Conservation (phyloP, 2,113 vertebrate species). For the Chionomys nivalis region DNA sequence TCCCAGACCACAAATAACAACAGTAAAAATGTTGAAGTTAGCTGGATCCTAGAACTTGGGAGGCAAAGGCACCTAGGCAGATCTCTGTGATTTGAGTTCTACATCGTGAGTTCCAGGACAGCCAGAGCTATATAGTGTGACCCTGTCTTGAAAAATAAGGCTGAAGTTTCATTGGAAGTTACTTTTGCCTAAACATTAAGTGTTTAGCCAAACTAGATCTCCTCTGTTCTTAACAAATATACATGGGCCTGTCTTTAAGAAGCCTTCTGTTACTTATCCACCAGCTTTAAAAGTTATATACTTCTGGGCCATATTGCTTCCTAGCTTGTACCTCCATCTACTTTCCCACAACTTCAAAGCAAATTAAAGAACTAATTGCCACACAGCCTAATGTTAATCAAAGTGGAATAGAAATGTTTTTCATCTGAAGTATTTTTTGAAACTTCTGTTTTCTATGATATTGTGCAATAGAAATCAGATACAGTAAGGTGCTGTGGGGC, state of each 20-base stretch:
- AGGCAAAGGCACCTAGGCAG: not conserved
- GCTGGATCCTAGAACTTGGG: not conserved
- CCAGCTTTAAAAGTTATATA: not conserved
- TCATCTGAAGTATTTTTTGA: constrained; percentile 34
- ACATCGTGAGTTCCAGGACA: not conserved
- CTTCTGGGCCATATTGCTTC: constrained; percentile 24
- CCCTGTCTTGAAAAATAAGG: not conserved
- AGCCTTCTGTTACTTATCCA: not conserved
- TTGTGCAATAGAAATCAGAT: not conserved
- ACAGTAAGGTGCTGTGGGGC: not conserved
- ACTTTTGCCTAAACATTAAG: not conserved
- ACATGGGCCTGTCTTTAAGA: not conserved
- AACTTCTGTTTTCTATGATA: constrained; percentile 23
- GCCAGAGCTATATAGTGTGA: not conserved
- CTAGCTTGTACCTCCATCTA: not conserved
- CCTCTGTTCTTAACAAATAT: not conserved
- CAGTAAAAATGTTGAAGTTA: not conserved
- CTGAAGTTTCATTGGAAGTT: constrained; percentile 11
- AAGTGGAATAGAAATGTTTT: constrained; percentile 32
- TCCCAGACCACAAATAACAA: not conserved
- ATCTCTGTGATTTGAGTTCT: not conserved
- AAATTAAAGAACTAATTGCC: not conserved
- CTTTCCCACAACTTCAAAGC: constrained; percentile 42
- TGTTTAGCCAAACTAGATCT: constrained; percentile 23
- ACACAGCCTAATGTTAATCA: not conserved